phyloP scores from a whole-genome alignment of 2,797 vertebrate species.

The Pangasius sanitwongsei region DNA sequence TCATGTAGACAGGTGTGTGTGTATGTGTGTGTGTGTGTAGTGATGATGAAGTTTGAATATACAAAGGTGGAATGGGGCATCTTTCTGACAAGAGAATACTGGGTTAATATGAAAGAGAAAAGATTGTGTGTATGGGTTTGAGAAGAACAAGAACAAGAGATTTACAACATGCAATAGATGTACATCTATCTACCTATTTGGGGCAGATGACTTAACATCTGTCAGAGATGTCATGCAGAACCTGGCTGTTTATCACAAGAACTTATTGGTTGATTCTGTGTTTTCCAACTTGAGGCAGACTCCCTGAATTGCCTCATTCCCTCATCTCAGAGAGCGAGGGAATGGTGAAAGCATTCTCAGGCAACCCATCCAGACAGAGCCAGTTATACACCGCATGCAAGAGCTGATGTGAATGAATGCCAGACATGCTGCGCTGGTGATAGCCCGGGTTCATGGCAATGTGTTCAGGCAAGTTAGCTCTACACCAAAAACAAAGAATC shows the following conservation, averaged over 20 bases:
- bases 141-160: neutral
- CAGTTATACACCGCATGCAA: neutral
- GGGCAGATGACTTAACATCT: neutral
- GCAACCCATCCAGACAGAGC: neutral
- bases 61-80: slow-evolving; percentile 28
- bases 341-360: too few relatives aligned
- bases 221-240: neutral
- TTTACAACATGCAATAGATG: neutral
- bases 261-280: neutral
- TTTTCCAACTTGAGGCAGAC: too few relatives aligned
- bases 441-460: neutral
- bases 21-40: neutral
- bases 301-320: neutral
- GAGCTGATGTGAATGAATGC: neutral
- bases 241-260: neutral
- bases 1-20: neutral
- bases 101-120: neutral
- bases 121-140: too few relatives aligned
- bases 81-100: neutral
- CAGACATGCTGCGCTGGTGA: neutral
- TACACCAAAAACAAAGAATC: neutral
- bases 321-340: neutral
- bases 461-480: neutral
- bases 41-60: slow-evolving; percentile 18
- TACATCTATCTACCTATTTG: neutral